phyloP scores from a whole-genome alignment of 1,140 invertebrate species.

The Papilio xuthus region DNA sequence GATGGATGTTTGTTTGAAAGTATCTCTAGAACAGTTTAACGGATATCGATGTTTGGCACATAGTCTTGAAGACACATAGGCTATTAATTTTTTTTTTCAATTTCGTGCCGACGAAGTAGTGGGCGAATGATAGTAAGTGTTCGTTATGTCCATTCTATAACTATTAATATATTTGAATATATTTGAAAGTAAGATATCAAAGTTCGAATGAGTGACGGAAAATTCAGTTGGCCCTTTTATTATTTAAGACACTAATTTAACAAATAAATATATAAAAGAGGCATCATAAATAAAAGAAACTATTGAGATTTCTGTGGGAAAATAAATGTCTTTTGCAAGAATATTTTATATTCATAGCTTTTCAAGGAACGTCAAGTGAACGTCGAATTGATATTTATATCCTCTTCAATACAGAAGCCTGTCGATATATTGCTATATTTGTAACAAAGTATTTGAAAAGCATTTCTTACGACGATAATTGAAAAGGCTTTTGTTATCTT shows the following conservation, averaged over 20 bases:
- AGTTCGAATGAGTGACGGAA: background rate
- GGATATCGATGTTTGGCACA: no score
- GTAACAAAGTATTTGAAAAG: background rate
- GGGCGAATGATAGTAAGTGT: no score
- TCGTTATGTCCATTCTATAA: no score
- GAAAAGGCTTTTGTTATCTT: background rate
- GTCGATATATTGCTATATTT: background rate
- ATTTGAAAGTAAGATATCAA: background rate
- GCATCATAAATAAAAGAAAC: background rate
- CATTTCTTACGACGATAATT: background rate
- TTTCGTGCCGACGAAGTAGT: no score
- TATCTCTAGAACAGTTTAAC: no score
- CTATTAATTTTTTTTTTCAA: no score
- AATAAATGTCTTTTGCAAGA: constrained; percentile 1
- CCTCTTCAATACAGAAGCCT: constrained; percentile 3
- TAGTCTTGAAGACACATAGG: no score
- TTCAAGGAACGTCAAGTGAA: background rate
- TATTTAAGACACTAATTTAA: background rate
- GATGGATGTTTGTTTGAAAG: no score
- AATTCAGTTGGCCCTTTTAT: background rate
- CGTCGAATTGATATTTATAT: constrained; percentile 10
- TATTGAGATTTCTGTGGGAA: background rate
- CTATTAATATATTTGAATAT: no score
- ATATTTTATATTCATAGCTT: constrained; percentile 6
- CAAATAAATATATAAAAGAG: background rate